phyloP scores from a whole-genome alignment of 2,113 vertebrate species.

The Epinephelus lanceolatus region DNA sequence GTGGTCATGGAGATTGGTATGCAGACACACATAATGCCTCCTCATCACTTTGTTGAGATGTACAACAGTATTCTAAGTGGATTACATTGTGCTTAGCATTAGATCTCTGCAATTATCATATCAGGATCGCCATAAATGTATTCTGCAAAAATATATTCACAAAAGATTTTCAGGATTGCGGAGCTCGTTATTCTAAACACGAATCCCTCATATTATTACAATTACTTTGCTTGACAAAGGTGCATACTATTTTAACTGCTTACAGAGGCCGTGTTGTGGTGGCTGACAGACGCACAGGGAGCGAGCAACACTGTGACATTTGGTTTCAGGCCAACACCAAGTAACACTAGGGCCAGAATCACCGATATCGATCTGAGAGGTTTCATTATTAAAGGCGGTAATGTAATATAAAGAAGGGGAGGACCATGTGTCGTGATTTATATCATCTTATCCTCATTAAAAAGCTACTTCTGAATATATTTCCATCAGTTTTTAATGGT shows the following conservation, averaged over 20 bases:
- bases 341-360: not conserved
- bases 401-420: slow-evolving; percentile 4
- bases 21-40: slow-evolving; percentile 72
- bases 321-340: not conserved
- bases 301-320: not conserved
- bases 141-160: slow-evolving; percentile 21
- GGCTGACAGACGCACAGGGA: not conserved
- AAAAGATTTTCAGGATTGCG: slow-evolving; percentile 1
- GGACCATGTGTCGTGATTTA: slow-evolving; percentile 25
- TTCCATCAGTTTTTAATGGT: not conserved
- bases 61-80: slow-evolving; percentile 56
- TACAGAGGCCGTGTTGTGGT: not conserved
- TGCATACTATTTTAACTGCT: not conserved
- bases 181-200: not conserved
- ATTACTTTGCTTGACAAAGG: not conserved
- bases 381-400: slow-evolving; percentile 31
- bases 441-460: not conserved
- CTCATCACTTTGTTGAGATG: slow-evolving; percentile 76
- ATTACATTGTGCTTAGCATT: slow-evolving; percentile 49
- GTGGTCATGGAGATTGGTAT: slow-evolving; percentile 68
- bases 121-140: slow-evolving; percentile 37
- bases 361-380: slow-evolving; percentile 1
- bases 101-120: slow-evolving; percentile 47
- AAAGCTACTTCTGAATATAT: slow-evolving; percentile 9
- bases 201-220: not conserved